Percentiles rank a stretch among this genome's conserved stretches.
Evolutionary conservation across 2,113 vertebrate genomes (phyloP).

Genomic region (Rattus rattus): DNA sequence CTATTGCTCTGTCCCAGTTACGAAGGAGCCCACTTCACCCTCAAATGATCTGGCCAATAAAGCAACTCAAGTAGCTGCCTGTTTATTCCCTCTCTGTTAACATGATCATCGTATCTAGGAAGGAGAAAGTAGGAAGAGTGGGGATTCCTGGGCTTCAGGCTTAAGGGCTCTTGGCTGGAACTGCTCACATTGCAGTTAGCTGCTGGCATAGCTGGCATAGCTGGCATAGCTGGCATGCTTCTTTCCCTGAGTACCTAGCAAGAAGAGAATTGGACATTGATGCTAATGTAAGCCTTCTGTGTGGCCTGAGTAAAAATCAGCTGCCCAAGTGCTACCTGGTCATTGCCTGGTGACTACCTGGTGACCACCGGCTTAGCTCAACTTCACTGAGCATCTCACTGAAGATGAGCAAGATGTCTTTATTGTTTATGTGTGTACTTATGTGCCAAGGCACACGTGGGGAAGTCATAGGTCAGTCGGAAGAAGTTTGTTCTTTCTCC

Average conservation of each 20-base stretch:
- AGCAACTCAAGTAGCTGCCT: not conserved
- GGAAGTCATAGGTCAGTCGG: not conserved
- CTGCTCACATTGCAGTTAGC: not conserved
- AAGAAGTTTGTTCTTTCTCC: not conserved
- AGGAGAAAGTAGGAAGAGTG: not conserved
- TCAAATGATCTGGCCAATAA: not conserved
- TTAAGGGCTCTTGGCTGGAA: not conserved
- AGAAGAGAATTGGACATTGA: not conserved
- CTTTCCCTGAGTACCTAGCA: not conserved
- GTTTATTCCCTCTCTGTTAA: not conserved
- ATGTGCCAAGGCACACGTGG: too few relatives aligned
- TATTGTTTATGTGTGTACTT: not conserved
- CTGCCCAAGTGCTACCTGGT: fast-evolving
- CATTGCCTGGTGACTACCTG: not conserved
- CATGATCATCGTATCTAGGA: not conserved
- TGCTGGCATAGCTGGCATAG: not conserved
- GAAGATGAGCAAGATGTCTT: not conserved
- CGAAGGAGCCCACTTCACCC: not conserved
- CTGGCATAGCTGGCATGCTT: not conserved
- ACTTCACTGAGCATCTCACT: not conserved
- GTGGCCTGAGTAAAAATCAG: not conserved
- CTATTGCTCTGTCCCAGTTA: not conserved
- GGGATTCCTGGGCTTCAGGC: not conserved
- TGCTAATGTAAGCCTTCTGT: not conserved
- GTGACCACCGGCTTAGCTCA: not conserved